phyloP scores from a whole-genome alignment of 1,140 invertebrate genomes.

The Adoxophyes honmai region DNA sequence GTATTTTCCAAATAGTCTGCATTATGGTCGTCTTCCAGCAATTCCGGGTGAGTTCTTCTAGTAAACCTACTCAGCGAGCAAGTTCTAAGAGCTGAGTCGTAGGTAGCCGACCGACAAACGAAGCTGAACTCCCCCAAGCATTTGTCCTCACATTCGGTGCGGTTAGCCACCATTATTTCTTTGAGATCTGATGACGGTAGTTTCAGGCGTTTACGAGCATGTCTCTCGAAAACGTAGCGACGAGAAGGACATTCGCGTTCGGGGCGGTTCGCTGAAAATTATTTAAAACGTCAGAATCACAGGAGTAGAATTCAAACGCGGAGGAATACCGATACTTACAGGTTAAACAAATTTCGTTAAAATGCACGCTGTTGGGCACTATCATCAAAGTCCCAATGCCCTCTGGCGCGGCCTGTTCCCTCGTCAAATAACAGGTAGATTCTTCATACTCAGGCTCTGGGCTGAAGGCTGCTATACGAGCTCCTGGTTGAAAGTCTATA shows the following conservation, averaged over 20 bases:
- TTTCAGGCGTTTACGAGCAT: conserved; percentile 89
- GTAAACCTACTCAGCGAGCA: conserved; percentile 90
- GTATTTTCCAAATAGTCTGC: conserved; percentile 95
- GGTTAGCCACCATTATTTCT: conserved; percentile 87
- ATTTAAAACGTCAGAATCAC: conserved; percentile 25
- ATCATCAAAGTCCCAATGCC: conserved; percentile 91
- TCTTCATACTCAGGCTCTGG: conserved; percentile 92
- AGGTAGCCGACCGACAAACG: conserved; percentile 91
- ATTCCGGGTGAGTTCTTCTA: conserved; percentile 88
- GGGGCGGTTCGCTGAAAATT: conserved; percentile 85
- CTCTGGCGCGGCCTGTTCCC: conserved; percentile 89
- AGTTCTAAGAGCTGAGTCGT: conserved; percentile 84
- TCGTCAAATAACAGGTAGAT: conserved; percentile 91
- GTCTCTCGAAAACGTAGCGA: conserved; percentile 91
- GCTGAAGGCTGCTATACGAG: conserved; percentile 87
- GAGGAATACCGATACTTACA: conserved; percentile 84
- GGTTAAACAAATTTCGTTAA: conserved; percentile 92
- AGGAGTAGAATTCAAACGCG: no score
- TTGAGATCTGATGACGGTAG: conserved; percentile 87
- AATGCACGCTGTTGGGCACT: conserved; percentile 91
- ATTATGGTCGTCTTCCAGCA: conserved; percentile 89
- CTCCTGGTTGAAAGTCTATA: conserved; percentile 94
- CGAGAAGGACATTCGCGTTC: conserved; percentile 92
- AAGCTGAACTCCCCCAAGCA: conserved; percentile 93
- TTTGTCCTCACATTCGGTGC: conserved; percentile 93